Conservation (phyloP, 1,140 invertebrate species). For the Scylla paramamosain region DNA sequence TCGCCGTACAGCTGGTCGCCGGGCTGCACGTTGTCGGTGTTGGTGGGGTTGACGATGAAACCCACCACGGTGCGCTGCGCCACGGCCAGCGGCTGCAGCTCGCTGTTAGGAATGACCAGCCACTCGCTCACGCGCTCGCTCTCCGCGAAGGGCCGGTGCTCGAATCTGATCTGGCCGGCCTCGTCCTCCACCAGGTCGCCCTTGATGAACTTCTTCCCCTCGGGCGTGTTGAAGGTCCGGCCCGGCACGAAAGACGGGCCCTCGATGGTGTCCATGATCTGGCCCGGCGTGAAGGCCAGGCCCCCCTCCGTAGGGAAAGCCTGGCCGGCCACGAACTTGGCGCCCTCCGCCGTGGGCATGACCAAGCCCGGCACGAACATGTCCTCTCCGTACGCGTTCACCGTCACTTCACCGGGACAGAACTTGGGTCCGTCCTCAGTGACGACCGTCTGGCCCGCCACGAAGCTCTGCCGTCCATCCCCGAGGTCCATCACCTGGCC, state of each 20-base stretch:
- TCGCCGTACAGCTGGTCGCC: conserved; percentile 75
- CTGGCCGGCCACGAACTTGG: conserved; percentile 86
- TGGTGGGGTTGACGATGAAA: conserved; percentile 75
- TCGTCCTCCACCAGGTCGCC: conserved; percentile 72
- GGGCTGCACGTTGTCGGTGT: conserved; percentile 59
- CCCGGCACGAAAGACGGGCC: conserved; percentile 75
- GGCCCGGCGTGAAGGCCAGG: conserved; percentile 84
- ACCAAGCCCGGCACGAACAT: conserved; percentile 86
- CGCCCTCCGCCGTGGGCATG: conserved; percentile 83
- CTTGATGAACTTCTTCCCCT: conserved; percentile 77
- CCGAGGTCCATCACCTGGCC: conserved; percentile 87
- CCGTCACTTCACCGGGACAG: conserved; percentile 83
- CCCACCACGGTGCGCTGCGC: conserved; percentile 72
- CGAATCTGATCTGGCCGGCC: conserved; percentile 72
- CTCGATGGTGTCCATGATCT: conserved; percentile 76
- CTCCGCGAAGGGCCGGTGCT: conserved; percentile 66
- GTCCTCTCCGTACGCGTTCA: conserved; percentile 80
- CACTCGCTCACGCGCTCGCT: conserved; percentile 68
- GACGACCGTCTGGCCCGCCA: conserved; percentile 85
- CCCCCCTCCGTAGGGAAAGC: conserved; percentile 84
- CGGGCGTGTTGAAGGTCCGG: conserved; percentile 72
- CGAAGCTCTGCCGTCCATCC: conserved; percentile 78
- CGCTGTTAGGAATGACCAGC: conserved; percentile 73
- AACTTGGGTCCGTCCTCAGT: conserved; percentile 86
- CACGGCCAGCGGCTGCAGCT: conserved; percentile 73